These are phyloP conservation scores for Addax nasomaculatus DNA, from an alignment of 2,113 vertebrate genomes.

Conservation along the genomic window DNA sequence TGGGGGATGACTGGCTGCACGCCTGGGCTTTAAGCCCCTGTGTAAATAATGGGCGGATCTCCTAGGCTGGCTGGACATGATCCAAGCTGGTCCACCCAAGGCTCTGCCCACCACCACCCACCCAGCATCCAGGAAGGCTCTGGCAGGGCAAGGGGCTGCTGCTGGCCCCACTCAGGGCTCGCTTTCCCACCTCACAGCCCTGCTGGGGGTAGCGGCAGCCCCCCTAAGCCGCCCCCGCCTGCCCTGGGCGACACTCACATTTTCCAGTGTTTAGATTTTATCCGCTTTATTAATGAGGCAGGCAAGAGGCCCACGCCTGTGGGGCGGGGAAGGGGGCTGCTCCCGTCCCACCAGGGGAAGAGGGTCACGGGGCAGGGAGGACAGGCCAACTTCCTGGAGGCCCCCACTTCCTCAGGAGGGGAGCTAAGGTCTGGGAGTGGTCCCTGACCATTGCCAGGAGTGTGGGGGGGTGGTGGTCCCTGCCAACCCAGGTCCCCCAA, in stretches of 20 bases:
- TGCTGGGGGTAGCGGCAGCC: neutral
- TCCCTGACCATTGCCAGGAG: neutral
- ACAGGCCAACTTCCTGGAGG: neutral
- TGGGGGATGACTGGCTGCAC: neutral
- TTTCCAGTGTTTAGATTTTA: slow-evolving; percentile 78
- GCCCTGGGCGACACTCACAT: slow-evolving; percentile 53
- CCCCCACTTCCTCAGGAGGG: neutral
- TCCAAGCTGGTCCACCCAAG: neutral
- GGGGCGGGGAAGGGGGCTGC: neutral
- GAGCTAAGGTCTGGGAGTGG: neutral
- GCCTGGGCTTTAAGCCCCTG: slow-evolving; percentile 30
- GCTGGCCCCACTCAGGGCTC: neutral
- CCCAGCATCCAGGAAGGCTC: neutral
- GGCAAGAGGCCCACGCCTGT: slow-evolving; percentile 28
- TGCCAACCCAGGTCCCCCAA: neutral
- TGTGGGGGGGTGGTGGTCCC: neutral
- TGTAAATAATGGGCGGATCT: slow-evolving; percentile 36
- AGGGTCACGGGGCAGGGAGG: neutral
- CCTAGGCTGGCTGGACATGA: neutral
- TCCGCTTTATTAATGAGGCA: slow-evolving; percentile 74
- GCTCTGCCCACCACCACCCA: neutral
- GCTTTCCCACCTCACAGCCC: neutral
- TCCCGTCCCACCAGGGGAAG: neutral
- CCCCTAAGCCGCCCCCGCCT: neutral
- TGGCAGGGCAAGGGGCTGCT: neutral